Percentiles rank a stretch among this genome's conserved stretches.
Conservation (phyloP, 2,888 invertebrate species). For the Euproctis similis region DNA sequence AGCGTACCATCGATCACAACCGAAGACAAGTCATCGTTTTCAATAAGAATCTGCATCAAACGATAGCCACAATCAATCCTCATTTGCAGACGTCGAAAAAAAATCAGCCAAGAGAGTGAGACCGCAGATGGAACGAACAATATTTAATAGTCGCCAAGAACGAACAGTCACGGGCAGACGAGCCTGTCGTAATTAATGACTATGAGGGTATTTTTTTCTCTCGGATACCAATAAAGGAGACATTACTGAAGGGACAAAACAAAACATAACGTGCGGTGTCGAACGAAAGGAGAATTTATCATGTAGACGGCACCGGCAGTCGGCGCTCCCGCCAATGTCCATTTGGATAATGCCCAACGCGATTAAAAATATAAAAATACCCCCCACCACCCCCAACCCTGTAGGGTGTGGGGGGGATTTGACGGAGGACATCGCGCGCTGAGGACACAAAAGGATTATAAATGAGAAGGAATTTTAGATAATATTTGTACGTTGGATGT, state of each 20-base stretch:
- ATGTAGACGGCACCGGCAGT: slow-evolving; percentile 69
- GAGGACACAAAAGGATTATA: slow-evolving; percentile 77
- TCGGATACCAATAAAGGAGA: slow-evolving; percentile 62
- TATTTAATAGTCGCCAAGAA: slow-evolving; percentile 68
- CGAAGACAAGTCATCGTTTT: slow-evolving; percentile 43
- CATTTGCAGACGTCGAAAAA: slow-evolving; percentile 43
- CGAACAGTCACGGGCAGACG: slow-evolving; percentile 64
- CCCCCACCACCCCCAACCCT: slow-evolving; percentile 44
- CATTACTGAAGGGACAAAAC: slow-evolving; percentile 65
- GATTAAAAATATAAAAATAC: slow-evolving; percentile 77
- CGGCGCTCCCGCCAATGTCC: slow-evolving; percentile 71
- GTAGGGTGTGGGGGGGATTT: slow-evolving; percentile 47
- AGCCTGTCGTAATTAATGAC: slow-evolving; percentile 72
- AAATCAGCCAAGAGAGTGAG: slow-evolving; percentile 36
- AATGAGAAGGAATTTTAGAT: slow-evolving; percentile 78
- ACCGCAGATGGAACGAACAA: slow-evolving; percentile 42
- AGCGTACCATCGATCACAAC: slow-evolving; percentile 49
- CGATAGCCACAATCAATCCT: slow-evolving; percentile 70
- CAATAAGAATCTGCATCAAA: slow-evolving; percentile 65
- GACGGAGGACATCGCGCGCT: slow-evolving; percentile 74
- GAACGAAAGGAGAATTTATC: slow-evolving; percentile 76
- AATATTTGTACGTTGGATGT: slow-evolving; percentile 76
- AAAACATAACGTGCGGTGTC: slow-evolving; percentile 63
- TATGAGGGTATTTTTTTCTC: slow-evolving; percentile 51
- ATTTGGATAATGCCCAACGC: slow-evolving; percentile 76